Evolutionary conservation across 1,140 invertebrate species (phyloP), one percentile per base, ranked within the genome.

Genomic region (Rhyzopertha dominica): DNA sequence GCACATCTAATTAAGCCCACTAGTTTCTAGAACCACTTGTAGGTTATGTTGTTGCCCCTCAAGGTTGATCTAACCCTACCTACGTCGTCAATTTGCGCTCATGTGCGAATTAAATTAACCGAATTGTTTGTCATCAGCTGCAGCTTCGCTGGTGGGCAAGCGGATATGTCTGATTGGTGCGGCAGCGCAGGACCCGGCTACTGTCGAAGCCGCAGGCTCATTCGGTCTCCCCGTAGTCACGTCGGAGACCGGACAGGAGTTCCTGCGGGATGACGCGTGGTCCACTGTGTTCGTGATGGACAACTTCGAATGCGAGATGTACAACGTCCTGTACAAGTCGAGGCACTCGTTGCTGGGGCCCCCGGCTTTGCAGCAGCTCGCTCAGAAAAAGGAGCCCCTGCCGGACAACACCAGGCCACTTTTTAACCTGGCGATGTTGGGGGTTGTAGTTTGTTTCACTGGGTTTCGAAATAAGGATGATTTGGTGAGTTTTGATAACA

Each of bases 381-480:
- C 85, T 56, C 70, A 77, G 61, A 78, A 80, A 69, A 72, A 78
- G 58, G 73, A 82, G 63, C 73, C 78, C 64, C 43, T 61, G 29
- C 58, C 58, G 9, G 41, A 53, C 14, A 85, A 84, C 58, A 74
- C 75, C 47, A 75, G 90, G 37, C 91, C 91, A 42, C 75, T 93
- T 56, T 95, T 86, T 69, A 89, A 85, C 66, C 78, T 84, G 55
- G 77, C 87, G 20, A 94, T 95, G 89, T 75, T 78, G 52, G 85
- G 87, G 35, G 78, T 85, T 14, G 79, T 91, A 62, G 79, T 93
- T 51, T 91, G 87, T 66, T 92, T 95, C 72, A 92, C 88, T 29
- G 90, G 90, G 38, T 92, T 95, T 66, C 74, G 86, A 51, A 82
- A 84, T 59, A 87, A 87, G 64, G 85, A 88, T 70, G 85, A 91